phyloP scores from a whole-genome alignment of 37 sponge, comb jelly and placozoan genomes.

The Cliona cf. orientalis region DNA sequence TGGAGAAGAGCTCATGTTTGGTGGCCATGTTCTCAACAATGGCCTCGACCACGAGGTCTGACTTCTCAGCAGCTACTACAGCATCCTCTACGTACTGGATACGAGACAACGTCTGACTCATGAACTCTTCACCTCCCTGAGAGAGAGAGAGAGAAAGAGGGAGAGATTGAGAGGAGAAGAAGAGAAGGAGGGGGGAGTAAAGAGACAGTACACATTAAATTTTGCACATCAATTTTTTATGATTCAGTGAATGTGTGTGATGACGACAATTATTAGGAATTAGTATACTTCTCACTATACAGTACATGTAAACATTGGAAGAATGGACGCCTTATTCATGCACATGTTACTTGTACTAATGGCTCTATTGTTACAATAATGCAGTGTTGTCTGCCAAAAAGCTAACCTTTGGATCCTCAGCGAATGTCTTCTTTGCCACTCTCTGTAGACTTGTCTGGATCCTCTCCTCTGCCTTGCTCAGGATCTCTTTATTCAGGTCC shows the following conservation, averaged over 20 bases:
- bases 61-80: constrained; percentile 12
- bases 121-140: constrained; percentile 64
- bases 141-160: background rate
- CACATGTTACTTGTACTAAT: background rate
- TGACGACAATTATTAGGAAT: no score
- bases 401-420: constrained; percentile 70
- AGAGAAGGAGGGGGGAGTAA: background rate
- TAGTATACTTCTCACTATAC: background rate
- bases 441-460: constrained; percentile 81
- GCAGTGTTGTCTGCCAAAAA: background rate
- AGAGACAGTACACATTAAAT: no score
- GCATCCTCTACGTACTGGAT: constrained; percentile 45
- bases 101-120: constrained; percentile 17
- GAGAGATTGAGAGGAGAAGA: no score
- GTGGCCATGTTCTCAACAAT: constrained; percentile 90
- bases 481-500: constrained; percentile 80
- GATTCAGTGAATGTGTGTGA: no score
- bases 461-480: constrained; percentile 53
- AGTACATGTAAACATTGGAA: background rate
- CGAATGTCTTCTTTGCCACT: constrained; percentile 87
- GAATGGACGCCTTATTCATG: background rate
- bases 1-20: constrained; percentile 83
- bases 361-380: no score
- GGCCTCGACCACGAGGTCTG: constrained; percentile 93
- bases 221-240: no score